phyloP scores from a whole-genome alignment of 2,113 vertebrate genomes.

The Corythaixoides concolor region DNA sequence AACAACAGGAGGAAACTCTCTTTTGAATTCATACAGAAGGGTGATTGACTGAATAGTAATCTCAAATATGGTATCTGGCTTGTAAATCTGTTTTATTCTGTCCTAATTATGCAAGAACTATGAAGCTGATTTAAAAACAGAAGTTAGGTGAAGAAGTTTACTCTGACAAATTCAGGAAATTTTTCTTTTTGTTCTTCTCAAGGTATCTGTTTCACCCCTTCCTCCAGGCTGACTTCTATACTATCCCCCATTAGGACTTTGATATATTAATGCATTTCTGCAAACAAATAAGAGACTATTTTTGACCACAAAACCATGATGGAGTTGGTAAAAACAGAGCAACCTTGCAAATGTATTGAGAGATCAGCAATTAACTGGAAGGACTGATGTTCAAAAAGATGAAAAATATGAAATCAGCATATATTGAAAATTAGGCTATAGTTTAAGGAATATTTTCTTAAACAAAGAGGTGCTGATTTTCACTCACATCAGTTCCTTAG shows the following conservation, averaged over 20 bases:
- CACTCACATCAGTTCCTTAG: not conserved
- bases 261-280: not conserved
- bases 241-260: not conserved
- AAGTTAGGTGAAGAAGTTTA: not conserved
- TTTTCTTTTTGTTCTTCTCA: not conserved
- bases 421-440: not conserved
- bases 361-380: not conserved
- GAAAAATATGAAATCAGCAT: not conserved
- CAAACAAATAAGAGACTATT: not conserved
- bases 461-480: not conserved
- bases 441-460: not conserved
- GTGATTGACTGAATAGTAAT: not conserved
- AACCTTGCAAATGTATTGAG: not conserved
- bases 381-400: not conserved
- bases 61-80: not conserved
- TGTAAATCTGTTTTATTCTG: not conserved
- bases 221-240: not conserved
- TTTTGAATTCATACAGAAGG: not conserved
- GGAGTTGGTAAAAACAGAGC: not conserved
- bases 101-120: not conserved
- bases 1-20: slow-evolving; percentile 24
- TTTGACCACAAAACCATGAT: not conserved
- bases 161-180: not conserved
- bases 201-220: not conserved
- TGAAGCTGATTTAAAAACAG: not conserved